A percentile compares a stretch with the other conserved stretches of the same genome.
phyloP scores from a whole-genome alignment of 2,113 vertebrate species.

The Gnathonemus longibarbis region DNA sequence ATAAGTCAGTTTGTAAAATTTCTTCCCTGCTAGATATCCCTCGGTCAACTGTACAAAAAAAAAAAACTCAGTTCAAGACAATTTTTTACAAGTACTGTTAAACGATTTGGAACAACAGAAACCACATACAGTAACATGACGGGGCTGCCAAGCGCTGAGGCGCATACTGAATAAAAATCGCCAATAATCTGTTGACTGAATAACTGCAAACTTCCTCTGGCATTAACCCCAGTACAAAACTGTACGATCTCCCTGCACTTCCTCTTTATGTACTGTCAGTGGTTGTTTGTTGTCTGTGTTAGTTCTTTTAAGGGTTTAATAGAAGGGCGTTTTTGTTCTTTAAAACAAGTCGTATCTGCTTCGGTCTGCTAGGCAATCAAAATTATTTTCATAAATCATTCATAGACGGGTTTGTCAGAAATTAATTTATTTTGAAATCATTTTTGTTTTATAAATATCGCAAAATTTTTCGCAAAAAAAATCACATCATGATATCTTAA shows the following conservation, averaged over 20 bases:
- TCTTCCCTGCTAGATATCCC: neutral
- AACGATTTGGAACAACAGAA: neutral
- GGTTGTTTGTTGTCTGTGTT: neutral
- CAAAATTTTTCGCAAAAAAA: no score
- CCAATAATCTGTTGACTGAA: neutral
- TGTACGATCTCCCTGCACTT: neutral
- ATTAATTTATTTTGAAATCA: neutral
- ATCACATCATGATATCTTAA: no score
- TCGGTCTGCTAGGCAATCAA: neutral
- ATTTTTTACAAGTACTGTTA: neutral
- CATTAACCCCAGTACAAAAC: neutral
- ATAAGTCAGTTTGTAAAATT: no score
- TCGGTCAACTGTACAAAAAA: no score
- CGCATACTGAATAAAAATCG: neutral
- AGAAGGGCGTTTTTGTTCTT: neutral
- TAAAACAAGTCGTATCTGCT: neutral
- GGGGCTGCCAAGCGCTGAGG: neutral
- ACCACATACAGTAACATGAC: neutral
- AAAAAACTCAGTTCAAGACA: neutral
- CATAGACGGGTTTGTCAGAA: neutral
- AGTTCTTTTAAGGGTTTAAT: neutral
- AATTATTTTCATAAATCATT: neutral
- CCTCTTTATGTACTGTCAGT: neutral
- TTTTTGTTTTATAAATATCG: neutral
- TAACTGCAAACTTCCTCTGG: neutral